A percentile compares a stretch with the other conserved stretches of the same genome.
Conservation (phyloP, 1,140 invertebrate genomes). For the Drosophila suzukii region DNA sequence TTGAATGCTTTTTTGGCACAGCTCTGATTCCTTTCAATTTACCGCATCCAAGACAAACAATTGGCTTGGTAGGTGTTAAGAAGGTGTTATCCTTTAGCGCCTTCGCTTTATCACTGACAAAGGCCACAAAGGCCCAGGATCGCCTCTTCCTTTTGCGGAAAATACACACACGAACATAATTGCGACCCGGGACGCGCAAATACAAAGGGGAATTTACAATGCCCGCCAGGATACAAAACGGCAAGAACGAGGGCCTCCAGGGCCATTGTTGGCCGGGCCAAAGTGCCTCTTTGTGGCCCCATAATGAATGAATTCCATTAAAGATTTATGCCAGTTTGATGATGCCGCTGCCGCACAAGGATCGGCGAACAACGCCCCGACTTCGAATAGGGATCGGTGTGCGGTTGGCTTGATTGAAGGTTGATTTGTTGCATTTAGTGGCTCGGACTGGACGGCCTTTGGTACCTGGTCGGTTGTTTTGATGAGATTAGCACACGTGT, state of each 20-base stretch:
- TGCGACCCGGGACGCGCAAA: constrained; percentile 55
- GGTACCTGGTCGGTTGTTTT: constrained; percentile 59
- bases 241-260: constrained; percentile 31
- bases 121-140: constrained; percentile 54
- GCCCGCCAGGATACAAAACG: constrained; percentile 57
- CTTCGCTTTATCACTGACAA: constrained; percentile 73
- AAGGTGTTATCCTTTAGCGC: constrained; percentile 84
- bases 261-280: constrained; percentile 37
- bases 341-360: constrained; percentile 82
- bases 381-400: constrained; percentile 10
- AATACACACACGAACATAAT: constrained; percentile 52
- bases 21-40: constrained; percentile 27
- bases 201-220: constrained; percentile 71
- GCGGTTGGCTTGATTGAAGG: constrained; percentile 78
- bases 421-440: constrained; percentile 82
- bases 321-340: constrained; percentile 84
- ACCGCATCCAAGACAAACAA: constrained; percentile 45
- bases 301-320: constrained; percentile 84
- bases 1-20: constrained; percentile 27
- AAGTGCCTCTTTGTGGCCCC: constrained; percentile 62
- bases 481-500: constrained; percentile 84
- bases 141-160: constrained; percentile 34
- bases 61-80: constrained; percentile 73
- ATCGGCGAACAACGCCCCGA: constrained; percentile 56
- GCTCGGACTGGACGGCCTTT: constrained; percentile 20